Conservation (phyloP, 2,113 vertebrate genomes). For the Peromyscus leucopus region DNA sequence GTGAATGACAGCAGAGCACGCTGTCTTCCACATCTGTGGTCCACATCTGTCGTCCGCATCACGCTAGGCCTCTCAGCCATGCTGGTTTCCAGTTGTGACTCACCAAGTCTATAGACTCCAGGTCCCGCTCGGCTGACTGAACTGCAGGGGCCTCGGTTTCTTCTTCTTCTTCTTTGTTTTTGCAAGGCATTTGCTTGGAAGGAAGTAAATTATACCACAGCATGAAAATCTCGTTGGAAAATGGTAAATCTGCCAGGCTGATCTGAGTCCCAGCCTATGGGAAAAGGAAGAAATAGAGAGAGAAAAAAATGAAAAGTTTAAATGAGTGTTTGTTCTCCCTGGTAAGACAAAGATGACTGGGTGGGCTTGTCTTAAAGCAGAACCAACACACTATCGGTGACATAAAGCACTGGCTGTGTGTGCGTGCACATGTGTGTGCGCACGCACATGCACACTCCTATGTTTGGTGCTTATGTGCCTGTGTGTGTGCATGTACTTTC, state of each 20-base stretch:
- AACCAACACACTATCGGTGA: background rate
- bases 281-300: background rate
- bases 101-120: constrained; percentile 88
- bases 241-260: constrained; percentile 87
- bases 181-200: constrained; percentile 82
- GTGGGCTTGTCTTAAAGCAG: background rate
- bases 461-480: background rate
- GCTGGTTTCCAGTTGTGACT: constrained; percentile 50
- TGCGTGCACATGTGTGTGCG: too few relatives aligned
- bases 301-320: background rate
- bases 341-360: background rate
- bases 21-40: accelerated
- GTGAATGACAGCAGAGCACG: background rate
- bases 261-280: constrained; percentile 89
- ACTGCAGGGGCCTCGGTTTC: constrained; percentile 78
- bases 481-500: background rate
- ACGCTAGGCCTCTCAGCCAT: background rate
- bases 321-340: background rate
- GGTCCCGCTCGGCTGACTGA: constrained; percentile 68
- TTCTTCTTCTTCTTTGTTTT: constrained; percentile 79
- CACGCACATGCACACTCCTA: background rate
- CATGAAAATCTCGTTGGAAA: constrained; percentile 84
- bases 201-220: constrained; percentile 91
- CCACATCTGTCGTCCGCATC: accelerated
- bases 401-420: background rate